Conservation (phyloP, 2,113 vertebrate species). For the Brachypodius melanocephalos region DNA sequence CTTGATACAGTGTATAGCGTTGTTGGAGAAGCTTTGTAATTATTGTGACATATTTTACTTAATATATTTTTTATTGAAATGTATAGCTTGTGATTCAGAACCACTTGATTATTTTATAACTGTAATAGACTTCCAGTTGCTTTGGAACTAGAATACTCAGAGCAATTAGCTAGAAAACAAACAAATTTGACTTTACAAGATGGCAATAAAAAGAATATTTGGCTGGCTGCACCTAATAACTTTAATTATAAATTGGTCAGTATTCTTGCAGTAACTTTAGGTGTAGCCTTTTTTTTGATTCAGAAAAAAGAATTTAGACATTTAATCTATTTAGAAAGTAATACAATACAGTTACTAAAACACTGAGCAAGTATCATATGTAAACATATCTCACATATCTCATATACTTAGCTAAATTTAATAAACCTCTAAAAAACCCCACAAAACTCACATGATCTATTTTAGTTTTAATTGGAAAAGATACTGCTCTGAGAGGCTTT, state of each 20-base stretch:
- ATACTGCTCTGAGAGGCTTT: neutral
- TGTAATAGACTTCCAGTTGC: conserved; percentile 41
- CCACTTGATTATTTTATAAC: conserved; percentile 43
- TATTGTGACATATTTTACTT: conserved; percentile 66
- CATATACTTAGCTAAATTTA: neutral
- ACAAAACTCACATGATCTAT: neutral
- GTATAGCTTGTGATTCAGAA: conserved; percentile 58
- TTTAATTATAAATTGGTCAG: neutral
- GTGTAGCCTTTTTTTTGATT: conserved; percentile 44
- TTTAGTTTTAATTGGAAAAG: conserved; percentile 6
- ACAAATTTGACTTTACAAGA: neutral
- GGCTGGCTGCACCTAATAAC: conserved; percentile 24
- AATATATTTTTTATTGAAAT: conserved; percentile 66
- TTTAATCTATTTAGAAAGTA: conserved; percentile 36
- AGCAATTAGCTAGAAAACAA: conserved; percentile 4
- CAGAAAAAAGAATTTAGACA: neutral
- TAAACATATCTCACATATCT: neutral
- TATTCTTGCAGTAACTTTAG: conserved; percentile 37
- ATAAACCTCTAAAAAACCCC: neutral
- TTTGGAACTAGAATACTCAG: conserved; percentile 48
- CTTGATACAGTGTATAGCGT: conserved; percentile 1
- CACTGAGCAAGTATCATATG: conserved; percentile 24
- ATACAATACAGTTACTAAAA: conserved; percentile 25
- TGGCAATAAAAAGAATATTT: conserved; percentile 46
- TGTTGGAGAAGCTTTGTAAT: conserved; percentile 57